phyloP scores from a whole-genome alignment of 2,113 vertebrate species.

The Sus scrofa region T2T-Sscrofa CM000818.6:39364001-39364500 shows the following conservation, averaged over 20 bases:
- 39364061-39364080: neutral
- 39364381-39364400: neutral
- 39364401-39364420: neutral
- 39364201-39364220: conserved; percentile 33
- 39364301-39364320: neutral
- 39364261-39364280: conserved; percentile 13
- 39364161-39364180: neutral
- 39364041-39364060: neutral
- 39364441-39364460: neutral
- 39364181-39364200: conserved; percentile 41
- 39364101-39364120: conserved; percentile 51
- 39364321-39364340: neutral
- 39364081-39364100: conserved; percentile 53
- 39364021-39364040: neutral
- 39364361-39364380: conserved; percentile 26
- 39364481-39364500: neutral
- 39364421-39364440: neutral
- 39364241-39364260: conserved; percentile 20
- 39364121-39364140: neutral
- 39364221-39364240: conserved; percentile 38
- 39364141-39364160: conserved; percentile 64
- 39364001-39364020: neutral
- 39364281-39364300: neutral
- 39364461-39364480: conserved; percentile 23
- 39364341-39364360: neutral